Evolutionary conservation across 1,140 invertebrate species (phyloP), one percentile per base, ranked within the genome.

Genomic region (Drosophila pectinifera): DNA sequence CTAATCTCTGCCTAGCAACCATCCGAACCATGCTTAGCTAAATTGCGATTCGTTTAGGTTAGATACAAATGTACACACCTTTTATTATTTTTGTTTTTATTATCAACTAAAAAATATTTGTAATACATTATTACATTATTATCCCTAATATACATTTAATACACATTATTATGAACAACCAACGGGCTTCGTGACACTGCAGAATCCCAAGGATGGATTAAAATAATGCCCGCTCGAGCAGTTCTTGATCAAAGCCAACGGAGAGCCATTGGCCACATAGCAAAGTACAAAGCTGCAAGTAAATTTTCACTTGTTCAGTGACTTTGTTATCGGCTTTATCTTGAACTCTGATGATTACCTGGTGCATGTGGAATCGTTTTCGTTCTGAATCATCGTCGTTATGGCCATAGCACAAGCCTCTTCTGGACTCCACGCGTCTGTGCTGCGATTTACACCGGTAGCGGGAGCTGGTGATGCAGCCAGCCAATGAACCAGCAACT

Each of bases 351-450:
- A 6, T 18, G 10, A 28, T 78, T 78, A 81, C 79, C 57, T 63
- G 14, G 5, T 3, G 20, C 79, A 81, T 5, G 73, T 63, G 16
- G 57, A 18, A 54, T 81, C 79, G 31, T 46, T 22, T 56, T 81
- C 38, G 24, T 82, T 82, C 39, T n/a, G 13, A 24, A 45, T 59
- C 1, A 26, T 26, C 0, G 6, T 28, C n/a, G 8, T 2, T 4
- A 10, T n/a, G 22, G 34, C 14, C 22, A 24, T 28, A 7, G 45
- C 49, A 13, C 79, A 81, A 2, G 64, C 34, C 2, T 39, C 22
- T 5, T 38, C 28, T 5, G 62, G 51, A 55, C 75, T 76, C 36
- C 79, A 70, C n/a, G 61, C 16, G 2, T 16, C 16, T 11, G 42
- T 5, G 18, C 38, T 24, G 26, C 10, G 28, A n/a, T 3, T 26